phyloP scores from a whole-genome alignment of 2,113 vertebrate genomes.

The Tringa solitaria region DNA sequence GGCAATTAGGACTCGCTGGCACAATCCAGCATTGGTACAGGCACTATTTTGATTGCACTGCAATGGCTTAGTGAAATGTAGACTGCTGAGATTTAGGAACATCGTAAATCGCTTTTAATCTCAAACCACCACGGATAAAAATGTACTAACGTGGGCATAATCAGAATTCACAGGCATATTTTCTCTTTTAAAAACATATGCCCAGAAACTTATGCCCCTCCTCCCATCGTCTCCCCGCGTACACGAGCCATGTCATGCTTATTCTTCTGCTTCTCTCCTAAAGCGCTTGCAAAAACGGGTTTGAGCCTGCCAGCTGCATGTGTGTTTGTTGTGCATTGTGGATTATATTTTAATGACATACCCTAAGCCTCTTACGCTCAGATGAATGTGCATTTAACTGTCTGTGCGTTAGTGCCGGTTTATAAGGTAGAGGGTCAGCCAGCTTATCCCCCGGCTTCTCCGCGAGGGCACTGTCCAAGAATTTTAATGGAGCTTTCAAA shows the following conservation, averaged over 20 bases:
- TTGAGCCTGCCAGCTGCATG: constrained; percentile 16
- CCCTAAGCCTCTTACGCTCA: constrained; percentile 36
- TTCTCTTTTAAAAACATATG: constrained; percentile 22
- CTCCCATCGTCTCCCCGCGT: not conserved
- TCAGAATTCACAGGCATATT: not conserved
- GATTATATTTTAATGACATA: constrained; percentile 54
- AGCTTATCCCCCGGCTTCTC: not conserved
- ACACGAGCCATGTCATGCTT: not conserved
- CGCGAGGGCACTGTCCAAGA: not conserved
- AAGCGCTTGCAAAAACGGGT: not conserved
- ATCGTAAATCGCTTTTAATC: constrained; percentile 25
- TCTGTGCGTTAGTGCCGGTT: not conserved
- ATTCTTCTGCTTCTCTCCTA: not conserved
- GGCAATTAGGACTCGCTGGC: constrained; percentile 37
- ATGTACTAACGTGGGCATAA: not conserved
- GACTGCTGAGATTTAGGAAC: not conserved
- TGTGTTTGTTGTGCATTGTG: not conserved
- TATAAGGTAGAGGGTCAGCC: constrained; percentile 7
- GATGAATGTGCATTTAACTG: constrained; percentile 9
- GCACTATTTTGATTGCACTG: not conserved
- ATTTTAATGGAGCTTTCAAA: constrained; percentile 35
- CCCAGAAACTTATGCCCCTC: not conserved
- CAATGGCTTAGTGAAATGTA: not conserved
- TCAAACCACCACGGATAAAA: not conserved
- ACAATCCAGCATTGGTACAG: not conserved